Conservation (phyloP, 2,888 invertebrate genomes). For the Zele albiditarsus region DNA sequence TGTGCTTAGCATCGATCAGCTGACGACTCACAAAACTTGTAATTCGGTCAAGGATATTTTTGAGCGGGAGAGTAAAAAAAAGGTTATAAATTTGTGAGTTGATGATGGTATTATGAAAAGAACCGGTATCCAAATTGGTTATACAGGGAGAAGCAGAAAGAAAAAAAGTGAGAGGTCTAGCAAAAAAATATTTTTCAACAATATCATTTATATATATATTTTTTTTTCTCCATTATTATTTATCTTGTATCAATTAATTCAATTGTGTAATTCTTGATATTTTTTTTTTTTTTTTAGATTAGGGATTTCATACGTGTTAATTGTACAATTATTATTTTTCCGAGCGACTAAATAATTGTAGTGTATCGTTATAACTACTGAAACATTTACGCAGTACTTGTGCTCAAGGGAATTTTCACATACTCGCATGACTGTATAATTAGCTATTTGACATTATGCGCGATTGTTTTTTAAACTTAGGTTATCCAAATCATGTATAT, state of each 20-base stretch:
- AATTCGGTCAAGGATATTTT: slow-evolving; percentile 23
- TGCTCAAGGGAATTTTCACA: neutral
- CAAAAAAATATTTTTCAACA: neutral
- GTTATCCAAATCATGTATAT: neutral
- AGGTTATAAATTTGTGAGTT: neutral
- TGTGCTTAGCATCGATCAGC: slow-evolving; percentile 17
- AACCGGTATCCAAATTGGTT: neutral
- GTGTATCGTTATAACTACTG: neutral
- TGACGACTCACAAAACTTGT: slow-evolving; percentile 7
- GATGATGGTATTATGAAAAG: slow-evolving; percentile 12
- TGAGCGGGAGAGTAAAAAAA: neutral
- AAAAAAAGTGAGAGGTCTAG: neutral
- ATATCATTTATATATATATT: neutral
- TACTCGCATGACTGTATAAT: neutral
- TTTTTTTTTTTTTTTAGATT: neutral
- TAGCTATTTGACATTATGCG: neutral
- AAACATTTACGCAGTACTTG: neutral
- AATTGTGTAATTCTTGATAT: neutral
- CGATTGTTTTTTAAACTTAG: neutral
- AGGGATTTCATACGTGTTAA: neutral
- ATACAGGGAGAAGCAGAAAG: neutral
- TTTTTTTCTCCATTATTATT: neutral
- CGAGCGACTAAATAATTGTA: too few species aligned
- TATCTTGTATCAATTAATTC: too few species aligned
- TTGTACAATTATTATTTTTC: too few species aligned